A percentile compares a stretch with the other conserved stretches of the same genome.
Evolutionary conservation across 1,140 invertebrate species (phyloP).

Genomic region (Drosophila varians): DNA sequence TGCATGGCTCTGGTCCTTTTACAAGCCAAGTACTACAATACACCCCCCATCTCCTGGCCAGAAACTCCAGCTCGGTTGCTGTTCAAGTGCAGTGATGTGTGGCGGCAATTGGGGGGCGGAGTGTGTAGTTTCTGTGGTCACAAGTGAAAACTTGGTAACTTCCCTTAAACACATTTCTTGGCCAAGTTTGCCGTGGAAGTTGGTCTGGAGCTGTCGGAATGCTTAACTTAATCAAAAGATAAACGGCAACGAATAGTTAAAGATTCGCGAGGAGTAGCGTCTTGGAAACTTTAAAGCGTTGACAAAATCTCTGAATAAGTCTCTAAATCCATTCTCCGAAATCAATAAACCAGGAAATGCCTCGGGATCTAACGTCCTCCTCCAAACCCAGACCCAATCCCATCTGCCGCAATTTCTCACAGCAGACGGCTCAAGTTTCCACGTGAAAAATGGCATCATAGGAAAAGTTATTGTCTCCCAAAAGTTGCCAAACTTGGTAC

Average conservation of each 20-base stretch:
- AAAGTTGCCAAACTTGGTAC: conserved; percentile 48
- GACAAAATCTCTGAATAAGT: conserved; percentile 22
- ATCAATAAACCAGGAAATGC: conserved; percentile 36
- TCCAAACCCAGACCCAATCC: not conserved
- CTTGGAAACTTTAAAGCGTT: conserved; percentile 5
- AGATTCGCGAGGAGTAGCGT: not conserved
- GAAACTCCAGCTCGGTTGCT: conserved; percentile 50
- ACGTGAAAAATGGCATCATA: conserved; percentile 77
- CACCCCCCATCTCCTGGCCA: conserved; percentile 11
- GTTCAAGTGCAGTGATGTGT: conserved; percentile 70
- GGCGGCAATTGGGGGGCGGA: not conserved
- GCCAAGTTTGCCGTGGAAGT: conserved; percentile 39
- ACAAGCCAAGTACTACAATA: conserved; percentile 36
- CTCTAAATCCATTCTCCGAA: conserved; percentile 29
- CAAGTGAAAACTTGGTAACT: conserved; percentile 58
- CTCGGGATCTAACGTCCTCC: conserved; percentile 1
- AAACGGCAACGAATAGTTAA: conserved; percentile 8
- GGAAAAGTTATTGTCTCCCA: conserved; percentile 72
- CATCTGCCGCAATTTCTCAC: conserved; percentile 28
- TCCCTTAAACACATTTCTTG: conserved; percentile 50
- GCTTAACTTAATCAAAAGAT: conserved; percentile 26
- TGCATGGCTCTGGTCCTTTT: conserved; percentile 39
- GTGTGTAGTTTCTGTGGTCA: conserved; percentile 52
- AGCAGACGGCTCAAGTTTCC: conserved; percentile 60
- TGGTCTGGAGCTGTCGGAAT: conserved; percentile 12